Percentiles rank a stretch among this genome's conserved stretches.
These are phyloP conservation scores for Mycalesis mineus DNA, from an alignment of 2,888 invertebrate genomes.

Conservation along the genomic window DNA sequence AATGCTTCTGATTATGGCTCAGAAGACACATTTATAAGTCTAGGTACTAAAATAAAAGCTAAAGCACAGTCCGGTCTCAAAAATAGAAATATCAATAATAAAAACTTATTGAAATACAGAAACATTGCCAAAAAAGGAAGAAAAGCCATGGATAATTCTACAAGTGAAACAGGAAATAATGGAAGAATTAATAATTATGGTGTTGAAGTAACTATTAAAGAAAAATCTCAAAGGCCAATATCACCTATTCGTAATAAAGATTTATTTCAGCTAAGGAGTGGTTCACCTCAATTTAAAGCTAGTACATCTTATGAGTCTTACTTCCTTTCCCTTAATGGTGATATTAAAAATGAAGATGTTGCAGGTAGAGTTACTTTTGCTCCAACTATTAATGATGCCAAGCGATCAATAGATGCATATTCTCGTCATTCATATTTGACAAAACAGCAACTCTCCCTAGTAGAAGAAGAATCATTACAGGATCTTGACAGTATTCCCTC, in stretches of 20 bases:
- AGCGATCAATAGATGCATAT: slow-evolving; percentile 56
- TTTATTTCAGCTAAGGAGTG: slow-evolving; percentile 40
- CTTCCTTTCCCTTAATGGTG: slow-evolving; percentile 53
- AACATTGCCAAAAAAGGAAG: slow-evolving; percentile 54
- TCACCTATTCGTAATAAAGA: slow-evolving; percentile 51
- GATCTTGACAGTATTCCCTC: slow-evolving; percentile 67
- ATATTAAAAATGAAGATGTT: slow-evolving; percentile 40
- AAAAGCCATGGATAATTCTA: slow-evolving; percentile 49
- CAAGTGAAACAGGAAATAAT: slow-evolving; percentile 37
- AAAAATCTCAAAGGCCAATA: slow-evolving; percentile 39
- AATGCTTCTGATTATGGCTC: slow-evolving; percentile 72
- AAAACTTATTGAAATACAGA: slow-evolving; percentile 57
- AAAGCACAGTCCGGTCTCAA: slow-evolving; percentile 63
- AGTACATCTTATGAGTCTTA: slow-evolving; percentile 58
- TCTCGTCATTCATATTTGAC: slow-evolving; percentile 50
- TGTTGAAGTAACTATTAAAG: slow-evolving; percentile 63
- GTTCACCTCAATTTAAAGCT: slow-evolving; percentile 52
- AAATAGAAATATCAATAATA: slow-evolving; percentile 49
- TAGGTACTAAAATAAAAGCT: slow-evolving; percentile 74
- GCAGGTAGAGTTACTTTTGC: slow-evolving; percentile 51
- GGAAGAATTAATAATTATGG: slow-evolving; percentile 47
- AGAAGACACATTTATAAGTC: slow-evolving; percentile 70
- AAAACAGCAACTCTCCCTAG: slow-evolving; percentile 68
- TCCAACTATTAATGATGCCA: slow-evolving; percentile 43
- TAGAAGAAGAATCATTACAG: slow-evolving; percentile 73